phyloP scores from a whole-genome alignment of 2,888 invertebrate species.

The Erebia palarica region DNA sequence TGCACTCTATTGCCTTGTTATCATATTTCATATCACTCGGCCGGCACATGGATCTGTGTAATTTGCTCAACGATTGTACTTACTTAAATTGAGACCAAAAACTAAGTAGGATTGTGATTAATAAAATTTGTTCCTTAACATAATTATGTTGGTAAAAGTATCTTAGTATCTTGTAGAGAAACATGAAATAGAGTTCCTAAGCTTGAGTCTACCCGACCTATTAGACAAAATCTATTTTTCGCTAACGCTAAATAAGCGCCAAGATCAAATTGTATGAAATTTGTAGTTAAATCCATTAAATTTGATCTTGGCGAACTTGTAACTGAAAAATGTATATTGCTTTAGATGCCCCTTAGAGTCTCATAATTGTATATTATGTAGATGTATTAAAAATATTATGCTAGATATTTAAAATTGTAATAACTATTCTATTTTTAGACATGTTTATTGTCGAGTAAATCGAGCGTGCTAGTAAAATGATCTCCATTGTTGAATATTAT shows the following conservation, averaged over 20 bases:
- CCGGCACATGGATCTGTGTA: constrained; percentile 54
- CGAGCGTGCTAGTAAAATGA: constrained; percentile 1
- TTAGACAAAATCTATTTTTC: background rate
- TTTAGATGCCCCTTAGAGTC: background rate
- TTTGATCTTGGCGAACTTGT: background rate
- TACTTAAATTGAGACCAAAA: constrained; percentile 39
- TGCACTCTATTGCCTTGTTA: background rate
- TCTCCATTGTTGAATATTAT: constrained; percentile 22
- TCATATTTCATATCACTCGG: background rate
- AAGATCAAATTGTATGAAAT: background rate
- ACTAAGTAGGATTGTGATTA: constrained; percentile 38
- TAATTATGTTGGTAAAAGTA: background rate
- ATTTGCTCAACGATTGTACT: constrained; percentile 39
- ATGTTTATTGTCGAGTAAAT: background rate
- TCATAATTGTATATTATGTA: background rate
- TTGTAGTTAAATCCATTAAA: background rate
- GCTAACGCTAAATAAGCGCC: background rate
- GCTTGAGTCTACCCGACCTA: background rate
- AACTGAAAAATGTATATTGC: background rate
- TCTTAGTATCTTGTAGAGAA: background rate
- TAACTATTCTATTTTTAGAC: constrained; percentile 2
- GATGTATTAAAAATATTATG: background rate
- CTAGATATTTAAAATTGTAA: background rate
- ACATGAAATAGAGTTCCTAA: background rate
- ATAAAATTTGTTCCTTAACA: background rate